phyloP scores from a whole-genome alignment of 2,113 vertebrate species.

The Tachycineta bicolor region DNA sequence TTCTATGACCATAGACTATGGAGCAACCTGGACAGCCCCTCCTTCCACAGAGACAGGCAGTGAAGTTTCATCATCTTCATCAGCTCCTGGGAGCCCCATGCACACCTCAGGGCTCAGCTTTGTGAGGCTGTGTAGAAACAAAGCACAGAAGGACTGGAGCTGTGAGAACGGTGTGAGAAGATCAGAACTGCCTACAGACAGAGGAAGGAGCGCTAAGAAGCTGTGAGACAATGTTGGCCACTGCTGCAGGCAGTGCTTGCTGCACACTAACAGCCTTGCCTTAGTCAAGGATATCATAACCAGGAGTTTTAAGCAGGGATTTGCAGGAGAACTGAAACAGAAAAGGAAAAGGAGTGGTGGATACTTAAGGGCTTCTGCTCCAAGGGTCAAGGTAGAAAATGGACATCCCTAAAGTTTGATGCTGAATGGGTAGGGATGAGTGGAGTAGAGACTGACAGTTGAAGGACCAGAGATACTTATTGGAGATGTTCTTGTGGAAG shows the following conservation, averaged over 20 bases:
- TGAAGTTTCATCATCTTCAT: neutral
- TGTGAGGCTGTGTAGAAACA: neutral
- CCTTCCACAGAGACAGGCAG: neutral
- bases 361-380: neutral
- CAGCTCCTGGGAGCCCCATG: neutral
- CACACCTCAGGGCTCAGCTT: neutral
- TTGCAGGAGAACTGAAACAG: neutral
- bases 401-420: neutral
- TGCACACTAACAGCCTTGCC: neutral
- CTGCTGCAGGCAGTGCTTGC: neutral
- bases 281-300: neutral
- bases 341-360: neutral
- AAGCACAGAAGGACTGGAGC: neutral
- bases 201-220: neutral
- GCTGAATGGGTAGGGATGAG: rapidly evolving
- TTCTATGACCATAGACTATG: neutral
- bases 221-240: neutral
- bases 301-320: neutral
- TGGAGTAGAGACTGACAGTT: neutral
- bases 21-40: neutral
- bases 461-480: neutral
- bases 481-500: neutral
- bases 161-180: neutral
- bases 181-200: neutral
- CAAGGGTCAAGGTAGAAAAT: neutral